Evolutionary conservation across 2,113 vertebrate species (phyloP).

Genomic region (Heterochromis multidens): DNA sequence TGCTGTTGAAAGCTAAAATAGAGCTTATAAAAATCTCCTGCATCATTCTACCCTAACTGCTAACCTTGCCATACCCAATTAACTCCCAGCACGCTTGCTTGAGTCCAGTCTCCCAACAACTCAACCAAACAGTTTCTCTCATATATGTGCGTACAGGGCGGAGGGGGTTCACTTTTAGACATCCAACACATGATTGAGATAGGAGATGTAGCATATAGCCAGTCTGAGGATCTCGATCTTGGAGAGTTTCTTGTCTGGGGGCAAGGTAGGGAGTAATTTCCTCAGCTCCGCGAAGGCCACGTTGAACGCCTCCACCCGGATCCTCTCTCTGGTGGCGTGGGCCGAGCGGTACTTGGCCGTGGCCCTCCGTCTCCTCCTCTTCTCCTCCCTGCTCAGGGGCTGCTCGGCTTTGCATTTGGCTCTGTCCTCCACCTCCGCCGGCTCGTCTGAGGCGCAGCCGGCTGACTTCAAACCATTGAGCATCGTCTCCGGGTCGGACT

Average conservation of each 20-base stretch:
- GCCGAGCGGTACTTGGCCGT: constrained; percentile 79
- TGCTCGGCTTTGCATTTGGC: constrained; percentile 76
- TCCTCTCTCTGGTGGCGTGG: constrained; percentile 76
- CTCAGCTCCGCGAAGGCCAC: constrained; percentile 85
- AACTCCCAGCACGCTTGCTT: neutral
- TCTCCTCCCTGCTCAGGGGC: constrained; percentile 88
- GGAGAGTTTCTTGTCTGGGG: constrained; percentile 86
- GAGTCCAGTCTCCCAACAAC: neutral
- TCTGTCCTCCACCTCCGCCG: constrained; percentile 71
- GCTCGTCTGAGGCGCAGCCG: constrained; percentile 80
- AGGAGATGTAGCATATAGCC: constrained; percentile 88
- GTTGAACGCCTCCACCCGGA: constrained; percentile 87
- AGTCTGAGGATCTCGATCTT: constrained; percentile 88
- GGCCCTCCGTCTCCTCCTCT: constrained; percentile 79
- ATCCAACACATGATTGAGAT: constrained; percentile 87
- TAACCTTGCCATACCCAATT: constrained; percentile 20
- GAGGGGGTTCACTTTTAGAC: constrained; percentile 65
- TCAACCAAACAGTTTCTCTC: neutral
- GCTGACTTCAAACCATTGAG: constrained; percentile 82
- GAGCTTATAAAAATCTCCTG: neutral
- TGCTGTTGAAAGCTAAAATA: neutral
- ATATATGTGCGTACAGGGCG: neutral
- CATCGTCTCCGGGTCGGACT: constrained; percentile 88
- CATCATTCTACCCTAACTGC: neutral
- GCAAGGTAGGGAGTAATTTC: constrained; percentile 82